Conservation (phyloP, 2,113 vertebrate genomes). For the Xenopus borealis region DNA sequence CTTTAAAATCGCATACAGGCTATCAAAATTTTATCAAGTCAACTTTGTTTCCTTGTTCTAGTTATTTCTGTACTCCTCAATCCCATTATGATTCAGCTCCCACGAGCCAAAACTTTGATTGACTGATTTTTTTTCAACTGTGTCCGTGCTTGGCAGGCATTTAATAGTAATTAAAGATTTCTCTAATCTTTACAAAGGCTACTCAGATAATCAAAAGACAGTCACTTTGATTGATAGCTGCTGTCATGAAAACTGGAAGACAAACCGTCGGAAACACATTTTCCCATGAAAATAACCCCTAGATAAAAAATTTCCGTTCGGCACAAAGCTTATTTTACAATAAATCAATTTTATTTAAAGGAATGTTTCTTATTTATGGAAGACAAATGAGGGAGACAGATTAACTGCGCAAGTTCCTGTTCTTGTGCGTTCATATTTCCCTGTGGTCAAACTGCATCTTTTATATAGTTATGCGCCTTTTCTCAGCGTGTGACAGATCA, state of each 20-base stretch:
- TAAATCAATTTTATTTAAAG: constrained; percentile 50
- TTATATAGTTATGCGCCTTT: constrained; percentile 55
- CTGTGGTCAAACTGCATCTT: constrained; percentile 48
- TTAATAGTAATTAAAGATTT: constrained; percentile 63
- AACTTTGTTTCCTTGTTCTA: constrained; percentile 42
- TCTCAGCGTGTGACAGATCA: constrained; percentile 52
- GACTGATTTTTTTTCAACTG: constrained; percentile 30
- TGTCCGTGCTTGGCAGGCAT: constrained; percentile 54
- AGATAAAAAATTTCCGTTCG: constrained; percentile 49
- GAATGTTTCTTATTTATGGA: constrained; percentile 42
- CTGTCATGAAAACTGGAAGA: constrained; percentile 54
- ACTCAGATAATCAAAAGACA: constrained; percentile 57
- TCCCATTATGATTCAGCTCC: constrained; percentile 55
- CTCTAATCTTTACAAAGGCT: constrained; percentile 52
- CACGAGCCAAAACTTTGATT: constrained; percentile 49
- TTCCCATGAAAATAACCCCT: constrained; percentile 50
- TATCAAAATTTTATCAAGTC: too few species aligned
- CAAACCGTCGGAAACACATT: constrained; percentile 48
- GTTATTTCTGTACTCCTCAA: constrained; percentile 47
- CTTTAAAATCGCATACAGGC: constrained; percentile 9
- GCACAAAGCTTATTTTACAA: constrained; percentile 51
- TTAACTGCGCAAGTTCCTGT: constrained; percentile 52
- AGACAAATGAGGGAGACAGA: constrained; percentile 50
- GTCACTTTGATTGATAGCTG: constrained; percentile 61
- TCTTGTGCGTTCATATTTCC: constrained; percentile 51